Evolutionary conservation across 1,140 invertebrate species (phyloP).

Genomic region (Drosophila nebulosa): DNA sequence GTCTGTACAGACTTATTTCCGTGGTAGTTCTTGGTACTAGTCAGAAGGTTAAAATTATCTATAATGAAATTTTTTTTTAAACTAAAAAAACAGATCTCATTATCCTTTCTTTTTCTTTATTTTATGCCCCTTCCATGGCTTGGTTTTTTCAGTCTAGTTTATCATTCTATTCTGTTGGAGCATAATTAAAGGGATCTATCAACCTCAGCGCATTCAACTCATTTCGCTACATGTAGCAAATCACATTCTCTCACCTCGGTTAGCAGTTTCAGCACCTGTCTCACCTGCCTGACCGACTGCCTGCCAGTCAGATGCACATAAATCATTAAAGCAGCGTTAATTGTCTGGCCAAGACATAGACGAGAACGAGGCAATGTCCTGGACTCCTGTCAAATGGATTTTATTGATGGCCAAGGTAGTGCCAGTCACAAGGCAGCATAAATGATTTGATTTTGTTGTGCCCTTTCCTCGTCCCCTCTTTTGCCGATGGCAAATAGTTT

Average conservation of each 20-base stretch:
- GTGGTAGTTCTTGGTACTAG: too few species aligned
- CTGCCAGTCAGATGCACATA: constrained; percentile 39
- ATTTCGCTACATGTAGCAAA: background rate
- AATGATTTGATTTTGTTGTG: constrained; percentile 63
- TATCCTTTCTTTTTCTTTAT: background rate
- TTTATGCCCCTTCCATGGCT: background rate
- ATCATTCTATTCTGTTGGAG: constrained; percentile 42
- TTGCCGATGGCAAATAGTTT: constrained; percentile 1
- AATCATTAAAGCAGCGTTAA: constrained; percentile 74
- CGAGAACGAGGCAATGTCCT: constrained; percentile 14
- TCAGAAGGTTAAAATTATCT: too few species aligned
- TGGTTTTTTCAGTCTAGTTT: constrained; percentile 8
- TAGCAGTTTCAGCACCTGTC: constrained; percentile 7
- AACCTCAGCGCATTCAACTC: background rate
- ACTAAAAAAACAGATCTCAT: too few species aligned
- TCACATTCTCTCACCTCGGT: background rate
- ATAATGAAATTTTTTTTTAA: too few species aligned
- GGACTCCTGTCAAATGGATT: constrained; percentile 60
- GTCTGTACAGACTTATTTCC: too few species aligned
- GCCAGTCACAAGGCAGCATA: constrained; percentile 56
- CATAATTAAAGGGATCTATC: constrained; percentile 30
- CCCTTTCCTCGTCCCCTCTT: constrained; percentile 5
- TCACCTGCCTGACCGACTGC: constrained; percentile 9
- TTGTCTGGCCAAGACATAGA: constrained; percentile 58
- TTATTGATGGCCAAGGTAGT: constrained; percentile 57